phyloP scores from a whole-genome alignment of 2,113 vertebrate species.

The Acanthisitta chloris region DNA sequence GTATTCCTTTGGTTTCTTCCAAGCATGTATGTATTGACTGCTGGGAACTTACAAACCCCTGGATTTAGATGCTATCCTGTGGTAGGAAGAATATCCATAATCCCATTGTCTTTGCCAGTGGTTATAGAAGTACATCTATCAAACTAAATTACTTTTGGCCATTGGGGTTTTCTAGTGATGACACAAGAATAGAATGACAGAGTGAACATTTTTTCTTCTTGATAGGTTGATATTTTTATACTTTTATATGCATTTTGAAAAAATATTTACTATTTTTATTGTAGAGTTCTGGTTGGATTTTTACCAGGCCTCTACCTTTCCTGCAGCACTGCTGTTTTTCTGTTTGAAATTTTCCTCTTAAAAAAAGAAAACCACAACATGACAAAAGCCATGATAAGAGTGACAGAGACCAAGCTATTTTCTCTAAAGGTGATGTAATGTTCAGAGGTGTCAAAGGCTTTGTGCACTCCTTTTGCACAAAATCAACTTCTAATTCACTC shows the following conservation, averaged over 20 bases:
- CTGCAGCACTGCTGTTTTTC: not conserved
- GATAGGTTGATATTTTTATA: constrained; percentile 72
- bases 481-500: not conserved
- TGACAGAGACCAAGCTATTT: not conserved
- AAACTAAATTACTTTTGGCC: not conserved
- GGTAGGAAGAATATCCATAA: not conserved
- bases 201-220: constrained; percentile 49
- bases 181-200: constrained; percentile 11
- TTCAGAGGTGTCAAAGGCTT: not conserved
- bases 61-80: not conserved
- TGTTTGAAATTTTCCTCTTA: not conserved
- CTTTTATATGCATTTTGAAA: constrained; percentile 61
- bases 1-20: not conserved
- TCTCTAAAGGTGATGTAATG: not conserved
- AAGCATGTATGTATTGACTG: fast-evolving
- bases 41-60: not conserved
- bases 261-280: constrained; percentile 65
- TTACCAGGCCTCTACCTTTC: not conserved
- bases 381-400: not conserved
- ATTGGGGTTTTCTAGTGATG: not conserved
- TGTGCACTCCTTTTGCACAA: not conserved
- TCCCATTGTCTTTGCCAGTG: not conserved
- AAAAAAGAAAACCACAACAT: not conserved
- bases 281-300: constrained; percentile 32
- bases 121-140: not conserved